Conservation (phyloP, 2,888 invertebrate species). For the Meiosimyza decipiens region DNA sequence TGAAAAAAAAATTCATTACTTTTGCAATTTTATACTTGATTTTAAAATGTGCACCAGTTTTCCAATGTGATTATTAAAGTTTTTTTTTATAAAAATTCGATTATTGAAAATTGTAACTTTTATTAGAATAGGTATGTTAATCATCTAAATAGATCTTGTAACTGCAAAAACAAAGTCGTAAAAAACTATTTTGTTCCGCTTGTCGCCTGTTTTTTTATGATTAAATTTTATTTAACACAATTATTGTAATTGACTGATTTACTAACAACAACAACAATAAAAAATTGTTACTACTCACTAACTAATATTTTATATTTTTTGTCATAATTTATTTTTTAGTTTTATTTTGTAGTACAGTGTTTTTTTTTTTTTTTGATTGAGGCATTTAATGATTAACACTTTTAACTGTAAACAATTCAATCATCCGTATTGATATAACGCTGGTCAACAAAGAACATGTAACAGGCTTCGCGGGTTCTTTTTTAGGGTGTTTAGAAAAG, state of each 20-base stretch:
- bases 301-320: neutral
- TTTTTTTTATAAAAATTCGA: too few relatives aligned
- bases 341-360: conserved; percentile 10
- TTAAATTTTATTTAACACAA: conserved; percentile 40
- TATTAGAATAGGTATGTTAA: too few relatives aligned
- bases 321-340: neutral
- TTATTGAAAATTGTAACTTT: too few relatives aligned
- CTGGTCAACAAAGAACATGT: too few relatives aligned
- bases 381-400: neutral
- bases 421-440: too few relatives aligned
- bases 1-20: too few relatives aligned
- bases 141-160: neutral
- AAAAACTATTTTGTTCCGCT: conserved; percentile 67
- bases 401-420: too few relatives aligned
- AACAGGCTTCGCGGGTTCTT: too few relatives aligned
- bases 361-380: conserved; percentile 24
- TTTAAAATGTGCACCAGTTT: too few relatives aligned
- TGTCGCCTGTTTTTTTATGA: conserved; percentile 64
- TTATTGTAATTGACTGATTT: conserved; percentile 12
- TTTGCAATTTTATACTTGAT: too few relatives aligned
- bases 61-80: too few relatives aligned
- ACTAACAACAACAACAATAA: conserved; percentile 14
- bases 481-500: too few relatives aligned
- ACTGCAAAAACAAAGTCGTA: conserved; percentile 38
- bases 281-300: conserved; percentile 12